Evolutionary conservation across 2,888 invertebrate genomes (phyloP), one percentile per base, ranked within the genome.

Genomic region (Rhaphigaster nebulosa): DNA sequence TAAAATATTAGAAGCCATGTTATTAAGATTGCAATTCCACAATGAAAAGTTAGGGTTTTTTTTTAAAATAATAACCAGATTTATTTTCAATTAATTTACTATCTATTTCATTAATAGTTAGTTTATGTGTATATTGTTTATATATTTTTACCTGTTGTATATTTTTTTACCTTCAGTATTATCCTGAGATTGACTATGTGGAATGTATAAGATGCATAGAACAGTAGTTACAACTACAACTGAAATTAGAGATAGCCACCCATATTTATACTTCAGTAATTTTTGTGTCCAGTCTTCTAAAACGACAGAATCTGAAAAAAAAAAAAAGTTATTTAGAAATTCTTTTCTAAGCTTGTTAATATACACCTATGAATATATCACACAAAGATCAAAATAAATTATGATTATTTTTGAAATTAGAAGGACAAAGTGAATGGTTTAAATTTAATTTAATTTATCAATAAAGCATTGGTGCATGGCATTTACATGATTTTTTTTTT

Each of bases 201-300:
- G 84, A 15, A 84, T 45, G n/a, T n/a, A 84, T 8, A 84, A 2
- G 41, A 50, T 50, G n/a, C 84, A 84, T 15, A 50, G n/a, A 41
- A 84, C 84, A 12, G 45, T 50, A 15, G 84, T 84, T 12, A 84
- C n/a, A 3, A 84, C 41, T 1, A 50, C 45, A 45, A 50, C 84
- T 84, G n/a, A 84, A 20, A 84, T 41, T 15, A 84, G 12, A 1
- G 84, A 41, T 45, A 84, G 45, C 84, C 84, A 84, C 13, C 45
- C 34, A 38, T 84, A 84, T 50, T 84, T 84, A 50, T 84, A 84
- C 20, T 5, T n/a, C n/a, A 84, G n/a, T n/a, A 84, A 18, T 45
- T 84, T 84, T 84, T 84, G 45, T 18, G 26, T 84, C 84, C 84
- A 84, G n/a, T 84, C 84, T 45, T 41, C 15, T 84, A 41, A 45